Base-by-base conservation (phyloP, 2,888 invertebrate genomes). In the Cylloceria caligata region DNA sequence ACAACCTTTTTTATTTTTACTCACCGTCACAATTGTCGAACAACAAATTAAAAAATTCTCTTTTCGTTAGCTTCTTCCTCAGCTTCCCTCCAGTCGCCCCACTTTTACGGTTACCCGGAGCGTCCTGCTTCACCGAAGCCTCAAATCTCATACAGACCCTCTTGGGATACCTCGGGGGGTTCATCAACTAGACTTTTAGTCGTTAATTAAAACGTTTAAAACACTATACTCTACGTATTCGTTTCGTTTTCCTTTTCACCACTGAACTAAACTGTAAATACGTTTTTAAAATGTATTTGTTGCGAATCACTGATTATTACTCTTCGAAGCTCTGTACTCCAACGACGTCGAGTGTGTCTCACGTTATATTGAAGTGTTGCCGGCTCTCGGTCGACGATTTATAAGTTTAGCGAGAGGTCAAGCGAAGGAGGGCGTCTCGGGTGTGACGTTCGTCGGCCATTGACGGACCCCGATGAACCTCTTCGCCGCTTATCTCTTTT, bases 21-120 rank as follows among this genome's bases (percentile, higher is more conserved):
- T 79, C 45, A 91, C 91, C 88, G 57, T 67, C 57, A 68, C 90
- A 89, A 80, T 69, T 77, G 39, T 88, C 89, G 64, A 90, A 90
- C 4, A 91, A 73, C 79, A 90, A 64, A 72, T 88, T 85, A 11
- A 81, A 81, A 65, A 89, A 75, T 55, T 87, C 80, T 19, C 74
- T 82, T 62, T 75, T 83, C 16, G 81, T 85, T 0, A 83, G 81
- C 52, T 60, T 77, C 60, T 16, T 81, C 24, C 21, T 49, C 16
- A 65, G 5, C 49, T 24, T 75, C n/a, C n/a, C n/a, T 71, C 27
- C 49, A 39, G 64, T n/a, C 30, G 52, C 69, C 60, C 36, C 64
- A 52, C 39, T 34, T 27, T 79, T 84, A 69, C 72, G 30, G 42
- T 67, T 47, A 57, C 39, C 55, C 81, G 80, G 79, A 79, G 55